Base-by-base conservation (phyloP, 1,140 invertebrate genomes). In the Bombus soroeensis region DNA sequence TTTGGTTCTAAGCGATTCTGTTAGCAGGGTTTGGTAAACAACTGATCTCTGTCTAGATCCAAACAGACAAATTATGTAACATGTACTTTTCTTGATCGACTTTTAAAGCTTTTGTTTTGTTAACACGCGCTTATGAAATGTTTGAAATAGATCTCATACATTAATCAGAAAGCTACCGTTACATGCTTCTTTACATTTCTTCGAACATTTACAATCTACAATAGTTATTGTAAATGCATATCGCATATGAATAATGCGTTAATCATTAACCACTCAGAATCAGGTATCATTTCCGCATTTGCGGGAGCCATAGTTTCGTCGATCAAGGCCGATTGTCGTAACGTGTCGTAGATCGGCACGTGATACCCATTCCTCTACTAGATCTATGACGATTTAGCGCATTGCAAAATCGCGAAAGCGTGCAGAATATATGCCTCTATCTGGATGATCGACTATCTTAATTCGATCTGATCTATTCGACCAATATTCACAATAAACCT, bases 241-340 rank as follows among this genome's bases (percentile, higher is more conserved):
- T 59, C 5, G 5, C 5, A 53, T 0, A 22, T 8, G 47, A 53
- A 22, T 53, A 53, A 53, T 28, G 57, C 28, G 25, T 28, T 28
- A 28, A 72, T 37, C 5, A 34, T 74, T 74, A 47, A 73, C 57
- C 43, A 28, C 10, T 43, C 32, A 9, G 28, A 72, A 28, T 4
- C 53, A 12, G 39, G 25, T 64, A 12, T 41, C 32, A 41, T 75
- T 83, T 83, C 81, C 72, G 71, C 72, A 28, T 68, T 75, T 43
- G 28, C 10, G 1, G 25, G 15, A 22, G 59, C 25, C 22, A 68
- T 76, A 37, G 39, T 62, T 59, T 22, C 28, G n/a, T 28, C 47
- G 75, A 41, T 71, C 75, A 79, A 84, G 75, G 75, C 3, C 47
- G 47, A 18, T 81, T 25, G 22, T 1, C 34, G 32, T 22, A 22